Conservation (phyloP, 1,140 invertebrate genomes). For the Saccostrea echinata region DNA sequence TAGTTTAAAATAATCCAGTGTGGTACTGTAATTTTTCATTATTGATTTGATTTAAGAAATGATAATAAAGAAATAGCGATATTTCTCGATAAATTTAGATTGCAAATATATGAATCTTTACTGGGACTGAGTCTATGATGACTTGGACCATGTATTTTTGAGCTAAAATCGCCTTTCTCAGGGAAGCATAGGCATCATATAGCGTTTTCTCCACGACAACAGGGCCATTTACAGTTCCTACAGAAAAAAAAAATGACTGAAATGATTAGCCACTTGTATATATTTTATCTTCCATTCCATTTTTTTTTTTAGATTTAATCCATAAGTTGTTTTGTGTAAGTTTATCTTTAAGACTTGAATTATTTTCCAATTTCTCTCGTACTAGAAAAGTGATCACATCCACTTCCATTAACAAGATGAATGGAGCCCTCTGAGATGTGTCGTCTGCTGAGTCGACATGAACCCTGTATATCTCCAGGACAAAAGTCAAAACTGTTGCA, state of each 20-base stretch:
- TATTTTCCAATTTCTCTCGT: constrained; percentile 4
- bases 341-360: not conserved
- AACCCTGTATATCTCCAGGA: constrained; percentile 41
- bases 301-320: not conserved
- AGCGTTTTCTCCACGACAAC: constrained; percentile 14
- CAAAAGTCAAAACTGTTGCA: constrained; percentile 69
- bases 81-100: no score
- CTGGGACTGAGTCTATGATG: not conserved
- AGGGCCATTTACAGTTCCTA: constrained; percentile 56
- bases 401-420: constrained; percentile 32
- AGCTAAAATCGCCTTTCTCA: constrained; percentile 45
- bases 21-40: no score
- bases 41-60: no score
- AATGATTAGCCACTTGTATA: not conserved
- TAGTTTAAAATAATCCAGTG: no score
- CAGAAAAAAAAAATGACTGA: not conserved
- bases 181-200: constrained; percentile 40
- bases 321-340: not conserved
- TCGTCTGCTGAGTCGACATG: constrained; percentile 60
- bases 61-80: no score
- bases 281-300: not conserved
- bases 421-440: constrained; percentile 61
- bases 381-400: constrained; percentile 67
- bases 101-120: not conserved
- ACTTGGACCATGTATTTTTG: constrained; percentile 29